Evolutionary conservation across 2,888 invertebrate species (phyloP), one percentile per base, ranked within the genome.

Genomic region (Marronus borbonicus): DNA sequence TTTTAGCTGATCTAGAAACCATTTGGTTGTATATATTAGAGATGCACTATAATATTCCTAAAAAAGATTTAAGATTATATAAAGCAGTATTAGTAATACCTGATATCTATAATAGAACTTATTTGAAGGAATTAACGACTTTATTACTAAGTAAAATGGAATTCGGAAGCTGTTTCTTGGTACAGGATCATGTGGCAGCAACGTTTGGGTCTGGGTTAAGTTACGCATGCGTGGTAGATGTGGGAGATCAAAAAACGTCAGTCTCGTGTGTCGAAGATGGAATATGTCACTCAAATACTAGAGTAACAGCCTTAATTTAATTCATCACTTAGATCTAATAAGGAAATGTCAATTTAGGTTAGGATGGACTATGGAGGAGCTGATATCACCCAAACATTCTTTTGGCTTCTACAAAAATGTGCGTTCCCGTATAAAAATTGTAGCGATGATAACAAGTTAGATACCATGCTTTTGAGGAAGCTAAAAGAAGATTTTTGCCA

Each of bases 231-330:
- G 97, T 98, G 0, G 95, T 98, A 0, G 98, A 98, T 87, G 94
- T 98, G 74, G 98, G 98, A 0, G 98, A 98, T 86, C 97, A 98
- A 87, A 98, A 98, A 90, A 97, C 97, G 0, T 96, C 97, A 0
- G 95, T 98, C 24, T 97, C 97, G 1, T 98, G 98, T 89, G 97
- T 98, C 0, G 98, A 98, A 89, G 98, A 98, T 90, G 98, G 97
- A 0, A 95, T 98, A 79, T 98, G 98, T 31, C 96, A 97, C 85
- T 93, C 95, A 82, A 94, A 94, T 81, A 97, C 98, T 0, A 90
- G 97, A 85, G 92, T 94, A 84, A 84, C 77, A 17, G 12, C 52
- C 36, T 52, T 76, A 39, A 62, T 12, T 44, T 44, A 36, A n/a
- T 55, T 55, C 0, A n/a, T n/a, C 1, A n/a, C 14, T 55, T 5